A percentile compares a stretch with the other conserved stretches of the same genome.
Evolutionary conservation across 2,888 invertebrate genomes (phyloP).

Genomic region (Polyploca ridens): DNA sequence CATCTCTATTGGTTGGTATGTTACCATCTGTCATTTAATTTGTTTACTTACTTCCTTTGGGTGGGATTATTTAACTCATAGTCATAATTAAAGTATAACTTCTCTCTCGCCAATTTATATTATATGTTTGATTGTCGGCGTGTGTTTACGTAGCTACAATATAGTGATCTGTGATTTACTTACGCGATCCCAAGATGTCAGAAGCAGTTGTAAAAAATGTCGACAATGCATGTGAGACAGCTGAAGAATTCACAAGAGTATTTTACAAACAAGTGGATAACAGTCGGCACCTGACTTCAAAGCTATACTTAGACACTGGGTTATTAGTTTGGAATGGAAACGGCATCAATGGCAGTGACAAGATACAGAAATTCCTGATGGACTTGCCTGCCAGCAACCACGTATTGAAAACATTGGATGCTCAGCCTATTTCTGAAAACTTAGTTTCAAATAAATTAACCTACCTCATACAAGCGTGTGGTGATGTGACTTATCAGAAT

Average conservation of each 20-base stretch:
- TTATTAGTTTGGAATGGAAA: conserved; percentile 97
- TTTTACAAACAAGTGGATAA: conserved; percentile 96
- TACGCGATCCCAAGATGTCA: conserved; percentile 48
- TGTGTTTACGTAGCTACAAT: too few relatives aligned
- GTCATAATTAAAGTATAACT: too few relatives aligned
- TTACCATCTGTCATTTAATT: too few relatives aligned
- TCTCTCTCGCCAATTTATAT: too few relatives aligned
- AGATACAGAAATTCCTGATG: conserved; percentile 93
- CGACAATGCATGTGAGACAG: conserved; percentile 93
- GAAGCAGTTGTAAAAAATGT: conserved; percentile 87
- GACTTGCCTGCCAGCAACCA: conserved; percentile 93
- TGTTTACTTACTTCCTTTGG: too few relatives aligned
- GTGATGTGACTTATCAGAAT: conserved; percentile 90
- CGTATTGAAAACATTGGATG: conserved; percentile 90
- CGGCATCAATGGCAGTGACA: conserved; percentile 90
- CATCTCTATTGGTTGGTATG: too few relatives aligned
- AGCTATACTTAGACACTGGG: conserved; percentile 93
- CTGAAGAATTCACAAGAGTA: conserved; percentile 94
- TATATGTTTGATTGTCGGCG: too few relatives aligned
- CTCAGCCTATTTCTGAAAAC: conserved; percentile 93
- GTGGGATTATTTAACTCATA: too few relatives aligned
- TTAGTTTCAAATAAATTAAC: conserved; percentile 91
- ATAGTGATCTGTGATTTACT: too few relatives aligned
- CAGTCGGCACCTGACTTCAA: conserved; percentile 91
- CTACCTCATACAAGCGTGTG: conserved; percentile 92